Conservation (phyloP, 2,113 vertebrate species). For the Burhinus oedicnemus region DNA sequence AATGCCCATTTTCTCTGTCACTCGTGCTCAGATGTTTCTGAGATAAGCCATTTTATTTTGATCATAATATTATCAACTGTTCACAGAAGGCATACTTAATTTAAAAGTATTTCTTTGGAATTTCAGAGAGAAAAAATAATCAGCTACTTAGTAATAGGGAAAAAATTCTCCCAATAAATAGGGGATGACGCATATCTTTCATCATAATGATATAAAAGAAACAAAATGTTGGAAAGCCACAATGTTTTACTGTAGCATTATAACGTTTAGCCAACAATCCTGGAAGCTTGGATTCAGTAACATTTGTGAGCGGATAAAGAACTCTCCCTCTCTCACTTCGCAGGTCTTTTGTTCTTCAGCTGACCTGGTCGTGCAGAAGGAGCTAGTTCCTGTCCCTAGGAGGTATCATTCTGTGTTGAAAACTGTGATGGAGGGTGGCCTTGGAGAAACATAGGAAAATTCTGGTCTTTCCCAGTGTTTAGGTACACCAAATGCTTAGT, state of each 20-base stretch:
- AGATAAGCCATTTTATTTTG: not conserved
- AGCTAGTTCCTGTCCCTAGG: not conserved
- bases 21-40: not conserved
- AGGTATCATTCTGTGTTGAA: not conserved
- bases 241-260: not conserved
- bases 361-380: not conserved
- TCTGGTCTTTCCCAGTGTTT: not conserved
- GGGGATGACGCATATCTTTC: not conserved
- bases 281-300: not conserved
- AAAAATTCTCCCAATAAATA: not conserved
- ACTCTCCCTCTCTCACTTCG: not conserved
- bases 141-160: accelerated
- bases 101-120: not conserved
- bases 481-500: not conserved
- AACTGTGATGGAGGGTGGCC: not conserved
- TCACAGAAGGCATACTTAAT: not conserved
- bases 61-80: not conserved
- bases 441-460: not conserved
- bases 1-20: not conserved
- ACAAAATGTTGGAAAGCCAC: not conserved
- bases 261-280: not conserved
- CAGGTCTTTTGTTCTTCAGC: not conserved
- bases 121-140: not conserved
- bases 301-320: not conserved
- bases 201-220: not conserved